These are phyloP conservation scores for Tipula confusa DNA, from an alignment of 2,888 invertebrate species.

Conservation along the genomic window DNA sequence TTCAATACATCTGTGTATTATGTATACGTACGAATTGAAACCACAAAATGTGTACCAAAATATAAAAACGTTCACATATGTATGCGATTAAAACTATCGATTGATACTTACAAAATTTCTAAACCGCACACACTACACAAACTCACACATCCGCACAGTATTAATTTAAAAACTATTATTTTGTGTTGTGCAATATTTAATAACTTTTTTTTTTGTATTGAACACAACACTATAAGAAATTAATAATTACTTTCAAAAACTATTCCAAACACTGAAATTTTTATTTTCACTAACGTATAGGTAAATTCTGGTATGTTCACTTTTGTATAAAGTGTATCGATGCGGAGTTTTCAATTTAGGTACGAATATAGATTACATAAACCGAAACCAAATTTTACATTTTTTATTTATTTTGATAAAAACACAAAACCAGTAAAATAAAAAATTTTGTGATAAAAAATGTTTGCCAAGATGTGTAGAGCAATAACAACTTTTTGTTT, in stretches of 20 bases:
- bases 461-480: neutral
- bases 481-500: neutral
- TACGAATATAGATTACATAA: neutral
- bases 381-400: neutral
- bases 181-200: neutral
- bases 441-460: neutral
- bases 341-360: neutral
- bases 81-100: neutral
- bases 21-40: neutral
- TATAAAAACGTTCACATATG: neutral
- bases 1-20: neutral
- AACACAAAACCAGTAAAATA: neutral
- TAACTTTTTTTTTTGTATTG: neutral
- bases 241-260: neutral
- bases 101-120: neutral
- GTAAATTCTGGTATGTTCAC: neutral
- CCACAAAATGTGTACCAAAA: neutral
- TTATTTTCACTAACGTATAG: neutral
- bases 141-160: neutral
- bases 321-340: neutral
- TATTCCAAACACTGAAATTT: neutral
- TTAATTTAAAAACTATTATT: neutral
- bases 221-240: neutral
- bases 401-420: neutral
- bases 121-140: too few relatives aligned